Base-by-base conservation (phyloP, 1,140 invertebrate genomes). In the Plectus sambesii region DNA sequence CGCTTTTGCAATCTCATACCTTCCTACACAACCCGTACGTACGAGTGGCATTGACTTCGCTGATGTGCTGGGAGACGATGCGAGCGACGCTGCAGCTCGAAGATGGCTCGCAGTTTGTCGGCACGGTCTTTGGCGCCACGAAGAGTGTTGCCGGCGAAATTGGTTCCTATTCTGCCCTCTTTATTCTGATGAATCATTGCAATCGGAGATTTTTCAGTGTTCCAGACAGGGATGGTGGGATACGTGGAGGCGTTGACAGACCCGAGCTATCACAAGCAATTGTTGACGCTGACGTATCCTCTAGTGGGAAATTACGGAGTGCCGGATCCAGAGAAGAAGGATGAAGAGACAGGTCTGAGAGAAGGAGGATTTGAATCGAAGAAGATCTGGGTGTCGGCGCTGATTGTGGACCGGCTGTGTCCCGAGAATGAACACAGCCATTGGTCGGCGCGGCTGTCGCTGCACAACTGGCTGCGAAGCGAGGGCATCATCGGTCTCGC, bases 181-280 rank as follows among this genome's bases (percentile, higher is more conserved):
- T 51, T 9, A 47, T 4, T n/a, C 12, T n/a, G 2, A 56, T 6
- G 30, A 23, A 30, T 26, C 27, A 5, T 9, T 25, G 17, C 3
- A 23, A 53, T 6, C 19, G n/a, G 26, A 9, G 20, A 39, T 9
- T 26, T 39, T 41, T 44, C 66, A 92, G 88, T 97, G 3, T 98
- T 99, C 70, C 93, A 98, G 76, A 99, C 94, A 49, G 94, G 94
- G 49, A 98, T 98, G 92, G 92, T 97, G 0, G 94, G 94, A 2
- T 99, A 99, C 74, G 80, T 85, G 0, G 92, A 98, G 73, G 93
- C 93, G 0, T 71, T 99, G 44, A 97, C 92, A 6, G 94, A 99
- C 75, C 94, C 94, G 17, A 96, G 88, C 0, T 99, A 98, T 68
- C 82, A 84, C 47, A 77, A 80, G 3, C 93, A 99, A 74, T 82